These are phyloP conservation scores for Stigmatopora argus DNA, from an alignment of 2,113 vertebrate species.

Conservation along the genomic window DNA sequence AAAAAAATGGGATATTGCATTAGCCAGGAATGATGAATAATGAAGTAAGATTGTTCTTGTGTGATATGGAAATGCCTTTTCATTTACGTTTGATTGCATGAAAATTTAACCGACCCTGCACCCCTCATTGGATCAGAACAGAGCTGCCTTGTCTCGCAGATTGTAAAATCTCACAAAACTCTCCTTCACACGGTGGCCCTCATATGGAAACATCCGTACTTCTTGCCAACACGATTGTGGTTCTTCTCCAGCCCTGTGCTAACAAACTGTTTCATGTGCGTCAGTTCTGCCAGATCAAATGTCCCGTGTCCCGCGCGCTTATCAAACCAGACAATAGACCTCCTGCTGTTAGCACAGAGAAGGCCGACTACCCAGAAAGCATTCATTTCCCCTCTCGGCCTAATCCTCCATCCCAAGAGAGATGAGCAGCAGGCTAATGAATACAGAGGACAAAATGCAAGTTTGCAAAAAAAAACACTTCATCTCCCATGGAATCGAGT, in stretches of 20 bases:
- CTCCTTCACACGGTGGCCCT: constrained; percentile 8
- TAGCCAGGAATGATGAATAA: constrained; percentile 45
- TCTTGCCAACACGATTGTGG: constrained; percentile 37
- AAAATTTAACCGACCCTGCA: constrained; percentile 22
- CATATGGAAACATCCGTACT: constrained; percentile 27
- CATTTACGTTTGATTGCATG: constrained; percentile 37
- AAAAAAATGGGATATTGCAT: constrained; percentile 8
- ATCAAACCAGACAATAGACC: constrained; percentile 59
- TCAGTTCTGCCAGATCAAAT: constrained; percentile 56
- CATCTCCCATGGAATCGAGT: constrained; percentile 8
- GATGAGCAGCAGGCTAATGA: constrained; percentile 49
- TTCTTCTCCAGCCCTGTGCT: constrained; percentile 24
- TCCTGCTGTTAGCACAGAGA: constrained; percentile 52
- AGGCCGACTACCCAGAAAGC: constrained; percentile 44
- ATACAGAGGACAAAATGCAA: constrained; percentile 54
- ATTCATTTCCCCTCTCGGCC: constrained; percentile 55
- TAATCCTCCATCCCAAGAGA: constrained; percentile 64
- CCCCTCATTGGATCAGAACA: not conserved
- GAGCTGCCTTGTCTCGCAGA: constrained; percentile 4
- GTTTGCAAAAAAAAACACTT: constrained; percentile 19
- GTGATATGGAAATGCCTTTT: constrained; percentile 45
- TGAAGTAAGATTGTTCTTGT: constrained; percentile 40
- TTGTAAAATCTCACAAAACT: constrained; percentile 6
- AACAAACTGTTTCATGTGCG: constrained; percentile 34
- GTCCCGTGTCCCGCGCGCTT: constrained; percentile 43